These are phyloP conservation scores for Tipula confusa DNA, from an alignment of 2,888 invertebrate genomes.

Conservation along the genomic window DNA sequence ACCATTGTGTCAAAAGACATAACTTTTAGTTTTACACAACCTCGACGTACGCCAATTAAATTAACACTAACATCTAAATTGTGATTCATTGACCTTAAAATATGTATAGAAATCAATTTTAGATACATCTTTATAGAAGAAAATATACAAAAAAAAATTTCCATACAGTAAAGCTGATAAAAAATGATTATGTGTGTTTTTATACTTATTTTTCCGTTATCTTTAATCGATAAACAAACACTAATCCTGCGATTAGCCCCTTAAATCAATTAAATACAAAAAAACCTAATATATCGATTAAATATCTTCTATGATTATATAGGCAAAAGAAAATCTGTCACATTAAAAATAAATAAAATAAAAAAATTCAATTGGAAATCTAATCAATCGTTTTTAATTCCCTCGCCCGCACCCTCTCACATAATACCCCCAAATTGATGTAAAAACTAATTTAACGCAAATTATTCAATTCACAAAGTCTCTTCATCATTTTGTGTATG, in stretches of 20 bases:
- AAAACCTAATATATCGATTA: neutral
- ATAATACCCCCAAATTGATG: neutral
- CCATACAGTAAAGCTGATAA: neutral
- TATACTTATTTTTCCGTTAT: neutral
- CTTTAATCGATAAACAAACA: neutral
- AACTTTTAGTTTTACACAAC: too few relatives aligned
- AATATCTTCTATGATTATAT: neutral
- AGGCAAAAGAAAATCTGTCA: neutral
- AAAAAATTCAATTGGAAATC: neutral
- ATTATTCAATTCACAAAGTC: neutral
- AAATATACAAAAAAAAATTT: too few relatives aligned
- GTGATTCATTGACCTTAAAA: too few relatives aligned
- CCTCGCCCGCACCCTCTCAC: neutral
- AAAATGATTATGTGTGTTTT: neutral
- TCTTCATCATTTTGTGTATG: neutral
- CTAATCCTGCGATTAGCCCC: neutral
- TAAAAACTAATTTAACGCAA: constrained; percentile 6
- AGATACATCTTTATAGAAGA: too few relatives aligned
- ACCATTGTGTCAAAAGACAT: too few relatives aligned
- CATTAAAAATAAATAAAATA: neutral
- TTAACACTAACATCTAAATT: too few relatives aligned
- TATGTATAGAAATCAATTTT: too few relatives aligned
- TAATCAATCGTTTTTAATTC: constrained; percentile 25
- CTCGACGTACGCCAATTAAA: too few relatives aligned
- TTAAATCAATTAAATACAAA: constrained; percentile 12